Percentiles rank a stretch among this genome's conserved stretches.
Evolutionary conservation across 2,113 vertebrate genomes (phyloP).

Genomic region (Halichoeres trimaculatus): DNA sequence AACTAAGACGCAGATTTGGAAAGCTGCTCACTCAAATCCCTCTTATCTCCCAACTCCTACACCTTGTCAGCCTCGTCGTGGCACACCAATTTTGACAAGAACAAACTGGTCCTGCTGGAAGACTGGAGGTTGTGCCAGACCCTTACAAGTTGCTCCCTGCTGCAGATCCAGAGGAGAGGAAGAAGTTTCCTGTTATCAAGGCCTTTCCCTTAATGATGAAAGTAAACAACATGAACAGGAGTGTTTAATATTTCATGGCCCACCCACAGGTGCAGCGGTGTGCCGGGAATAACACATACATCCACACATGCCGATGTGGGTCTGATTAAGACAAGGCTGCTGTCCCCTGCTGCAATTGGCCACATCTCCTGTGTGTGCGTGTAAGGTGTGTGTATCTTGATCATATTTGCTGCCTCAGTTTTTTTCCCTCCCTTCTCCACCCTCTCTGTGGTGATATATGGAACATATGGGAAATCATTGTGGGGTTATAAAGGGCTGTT

Average conservation of each 20-base stretch:
- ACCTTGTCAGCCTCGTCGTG: constrained; percentile 43
- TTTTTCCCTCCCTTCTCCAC: constrained; percentile 59
- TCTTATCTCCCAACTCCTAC: constrained; percentile 62
- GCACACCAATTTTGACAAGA: constrained; percentile 62
- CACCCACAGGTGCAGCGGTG: constrained; percentile 72
- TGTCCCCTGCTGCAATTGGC: constrained; percentile 55
- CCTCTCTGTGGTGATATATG: constrained; percentile 78
- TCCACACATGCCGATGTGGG: constrained; percentile 37
- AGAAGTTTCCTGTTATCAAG: constrained; percentile 71
- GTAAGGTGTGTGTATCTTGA: constrained; percentile 36
- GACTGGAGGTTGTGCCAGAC: constrained; percentile 50
- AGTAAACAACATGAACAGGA: constrained; percentile 75
- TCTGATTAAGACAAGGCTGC: constrained; percentile 61
- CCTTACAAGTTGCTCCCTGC: constrained; percentile 57
- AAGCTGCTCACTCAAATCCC: constrained; percentile 61
- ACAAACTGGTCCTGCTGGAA: constrained; percentile 62
- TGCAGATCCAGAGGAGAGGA: constrained; percentile 46
- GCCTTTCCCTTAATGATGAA: constrained; percentile 71
- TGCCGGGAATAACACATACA: constrained; percentile 70
- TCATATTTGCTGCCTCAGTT: constrained; percentile 71
- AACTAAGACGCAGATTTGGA: constrained; percentile 53
- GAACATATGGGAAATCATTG: constrained; percentile 84
- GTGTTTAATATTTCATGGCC: constrained; percentile 78
- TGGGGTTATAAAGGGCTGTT: constrained; percentile 82
- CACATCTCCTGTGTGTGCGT: constrained; percentile 32